phyloP scores from a whole-genome alignment of 2,113 vertebrate species.

The Phalacrocorax carbo region DNA sequence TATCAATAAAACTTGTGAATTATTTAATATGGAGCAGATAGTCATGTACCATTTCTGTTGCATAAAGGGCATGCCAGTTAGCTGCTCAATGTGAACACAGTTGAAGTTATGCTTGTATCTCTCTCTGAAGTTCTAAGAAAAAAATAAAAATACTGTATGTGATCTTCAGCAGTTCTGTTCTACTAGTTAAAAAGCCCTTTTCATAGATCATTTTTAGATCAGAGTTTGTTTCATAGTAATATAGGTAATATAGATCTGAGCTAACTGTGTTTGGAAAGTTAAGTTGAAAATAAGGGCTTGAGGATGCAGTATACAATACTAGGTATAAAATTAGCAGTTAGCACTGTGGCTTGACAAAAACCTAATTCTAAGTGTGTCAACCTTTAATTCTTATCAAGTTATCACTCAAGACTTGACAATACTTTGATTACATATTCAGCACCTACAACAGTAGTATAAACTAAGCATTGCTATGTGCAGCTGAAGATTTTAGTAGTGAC shows the following conservation, averaged over 20 bases:
- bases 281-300: neutral
- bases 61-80: neutral
- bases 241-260: neutral
- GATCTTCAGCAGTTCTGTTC: neutral
- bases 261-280: neutral
- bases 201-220: neutral
- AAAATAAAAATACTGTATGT: neutral
- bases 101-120: neutral
- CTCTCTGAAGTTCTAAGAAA: slow-evolving; percentile 19
- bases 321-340: neutral
- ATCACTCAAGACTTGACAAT: neutral
- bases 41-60: neutral
- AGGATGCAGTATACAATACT: neutral
- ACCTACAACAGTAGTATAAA: neutral
- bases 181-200: neutral
- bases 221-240: neutral
- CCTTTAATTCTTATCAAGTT: neutral
- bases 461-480: neutral
- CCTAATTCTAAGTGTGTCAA: neutral
- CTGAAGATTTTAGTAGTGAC: neutral
- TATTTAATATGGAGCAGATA: neutral
- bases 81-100: neutral
- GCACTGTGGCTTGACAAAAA: neutral
- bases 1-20: slow-evolving; percentile 22
- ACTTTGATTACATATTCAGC: neutral